Evolutionary conservation across 2,797 vertebrate species (phyloP).

Genomic region (Gymnocypris eckloni): DNA sequence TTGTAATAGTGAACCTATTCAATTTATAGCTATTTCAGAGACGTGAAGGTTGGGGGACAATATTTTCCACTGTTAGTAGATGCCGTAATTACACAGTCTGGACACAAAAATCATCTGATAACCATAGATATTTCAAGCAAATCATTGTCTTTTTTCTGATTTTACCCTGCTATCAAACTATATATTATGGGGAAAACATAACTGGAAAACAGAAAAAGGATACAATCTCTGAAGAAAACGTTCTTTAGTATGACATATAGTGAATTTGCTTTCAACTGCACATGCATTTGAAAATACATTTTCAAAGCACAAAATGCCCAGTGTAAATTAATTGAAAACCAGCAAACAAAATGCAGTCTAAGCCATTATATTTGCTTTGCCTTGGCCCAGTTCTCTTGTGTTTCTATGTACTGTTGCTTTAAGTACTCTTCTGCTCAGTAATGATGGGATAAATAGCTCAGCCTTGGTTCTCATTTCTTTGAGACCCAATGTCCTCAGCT

Average conservation of each 20-base stretch:
- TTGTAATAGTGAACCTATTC: neutral
- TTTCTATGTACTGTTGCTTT: slow-evolving; percentile 30
- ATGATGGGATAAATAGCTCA: slow-evolving; percentile 66
- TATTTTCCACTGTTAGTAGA: neutral
- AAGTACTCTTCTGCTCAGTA: slow-evolving; percentile 50
- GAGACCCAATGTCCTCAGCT: slow-evolving; percentile 31
- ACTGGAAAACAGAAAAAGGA: neutral
- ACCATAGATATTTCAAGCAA: neutral
- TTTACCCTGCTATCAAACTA: neutral
- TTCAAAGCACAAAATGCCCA: slow-evolving; percentile 18
- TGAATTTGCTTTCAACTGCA: neutral
- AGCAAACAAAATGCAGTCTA: neutral
- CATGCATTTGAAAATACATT: neutral
- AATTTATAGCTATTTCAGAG: neutral
- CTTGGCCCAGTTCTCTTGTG: slow-evolving; percentile 41
- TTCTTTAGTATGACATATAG: neutral
- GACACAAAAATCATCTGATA: neutral
- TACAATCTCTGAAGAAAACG: neutral
- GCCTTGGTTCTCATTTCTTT: slow-evolving; percentile 37
- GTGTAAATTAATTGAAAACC: slow-evolving; percentile 6
- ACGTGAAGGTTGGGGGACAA: neutral
- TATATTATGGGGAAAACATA: neutral
- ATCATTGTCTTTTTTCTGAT: neutral
- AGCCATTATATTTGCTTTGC: slow-evolving; percentile 3
- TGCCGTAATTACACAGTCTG: neutral